phyloP scores from a whole-genome alignment of 2,888 invertebrate species.

The Drosophila cognata region DNA sequence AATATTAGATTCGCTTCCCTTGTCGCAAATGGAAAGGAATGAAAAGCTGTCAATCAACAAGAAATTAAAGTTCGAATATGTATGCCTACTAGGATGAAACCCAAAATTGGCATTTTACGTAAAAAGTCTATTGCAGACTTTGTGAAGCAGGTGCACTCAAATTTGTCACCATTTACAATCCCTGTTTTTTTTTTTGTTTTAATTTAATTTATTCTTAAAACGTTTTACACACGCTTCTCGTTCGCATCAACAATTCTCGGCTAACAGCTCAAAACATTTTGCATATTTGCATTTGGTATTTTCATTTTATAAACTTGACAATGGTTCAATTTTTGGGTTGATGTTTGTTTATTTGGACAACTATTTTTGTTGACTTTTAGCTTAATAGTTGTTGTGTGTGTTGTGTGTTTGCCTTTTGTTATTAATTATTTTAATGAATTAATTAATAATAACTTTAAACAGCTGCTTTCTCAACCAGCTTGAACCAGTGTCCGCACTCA shows the following conservation, averaged over 20 bases:
- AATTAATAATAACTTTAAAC: slow-evolving; percentile 86
- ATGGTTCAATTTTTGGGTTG: slow-evolving; percentile 45
- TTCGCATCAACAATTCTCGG: slow-evolving; percentile 27
- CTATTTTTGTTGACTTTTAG: slow-evolving; percentile 80
- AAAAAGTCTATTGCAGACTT: neutral
- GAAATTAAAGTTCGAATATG: neutral
- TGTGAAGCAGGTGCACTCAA: neutral
- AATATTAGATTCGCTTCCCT: slow-evolving; percentile 22
- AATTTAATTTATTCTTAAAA: slow-evolving; percentile 35
- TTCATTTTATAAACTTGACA: slow-evolving; percentile 13
- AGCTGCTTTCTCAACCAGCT: slow-evolving; percentile 92
- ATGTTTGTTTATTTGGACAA: slow-evolving; percentile 74
- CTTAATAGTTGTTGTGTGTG: slow-evolving; percentile 72
- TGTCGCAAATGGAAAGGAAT: slow-evolving; percentile 15
- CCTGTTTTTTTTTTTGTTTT: slow-evolving; percentile 15
- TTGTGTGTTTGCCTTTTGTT: slow-evolving; percentile 40
- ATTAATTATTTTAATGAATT: slow-evolving; percentile 75
- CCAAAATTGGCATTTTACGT: neutral
- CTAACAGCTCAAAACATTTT: slow-evolving; percentile 10
- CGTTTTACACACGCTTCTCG: slow-evolving; percentile 14
- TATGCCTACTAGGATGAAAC: slow-evolving; percentile 17
- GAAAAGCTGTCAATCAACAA: neutral
- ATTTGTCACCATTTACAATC: slow-evolving; percentile 7
- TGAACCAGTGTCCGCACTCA: slow-evolving; percentile 98
- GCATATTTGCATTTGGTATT: slow-evolving; percentile 19